Conservation (phyloP, 92 coral and sea anemone species). For the Pocillopora meandrina region DNA sequence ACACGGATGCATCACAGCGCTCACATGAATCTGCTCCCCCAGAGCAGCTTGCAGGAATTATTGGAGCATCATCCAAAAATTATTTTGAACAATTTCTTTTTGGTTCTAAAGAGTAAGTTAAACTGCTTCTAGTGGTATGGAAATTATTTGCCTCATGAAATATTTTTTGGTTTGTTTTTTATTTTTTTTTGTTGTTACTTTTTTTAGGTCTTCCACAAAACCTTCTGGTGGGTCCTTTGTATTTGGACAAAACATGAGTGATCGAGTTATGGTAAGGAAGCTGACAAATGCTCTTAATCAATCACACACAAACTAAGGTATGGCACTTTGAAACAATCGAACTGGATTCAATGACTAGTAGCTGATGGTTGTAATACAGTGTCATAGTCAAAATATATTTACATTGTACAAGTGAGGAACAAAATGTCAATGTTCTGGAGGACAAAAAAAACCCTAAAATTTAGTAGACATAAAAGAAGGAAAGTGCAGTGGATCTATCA, state of each 20-base stretch:
- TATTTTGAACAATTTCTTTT: slow-evolving; percentile 83
- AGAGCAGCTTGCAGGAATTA: slow-evolving; percentile 48
- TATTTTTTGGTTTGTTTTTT: neutral
- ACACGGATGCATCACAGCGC: slow-evolving; percentile 53
- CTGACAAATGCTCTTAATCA: neutral
- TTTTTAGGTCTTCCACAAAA: slow-evolving; percentile 52
- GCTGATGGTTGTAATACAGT: no score
- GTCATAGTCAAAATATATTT: no score
- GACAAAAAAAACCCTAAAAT: no score
- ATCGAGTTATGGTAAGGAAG: slow-evolving; percentile 80
- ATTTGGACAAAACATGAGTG: slow-evolving; percentile 96
- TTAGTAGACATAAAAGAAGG: no score
- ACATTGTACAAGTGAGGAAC: no score
- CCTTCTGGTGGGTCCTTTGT: slow-evolving; percentile 81
- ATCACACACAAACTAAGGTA: neutral
- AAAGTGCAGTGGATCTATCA: neutral
- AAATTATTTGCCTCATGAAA: neutral
- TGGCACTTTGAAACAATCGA: no score
- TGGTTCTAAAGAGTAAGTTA: slow-evolving; percentile 67
- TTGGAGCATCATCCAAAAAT: slow-evolving; percentile 56
- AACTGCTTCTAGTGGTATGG: neutral
- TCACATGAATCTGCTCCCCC: slow-evolving; percentile 46
- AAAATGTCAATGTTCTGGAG: no score
- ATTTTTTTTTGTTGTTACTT: neutral
- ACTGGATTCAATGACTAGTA: no score